Base-by-base conservation (phyloP, 1,140 invertebrate genomes). In the Drosophila carrolli region DNA sequence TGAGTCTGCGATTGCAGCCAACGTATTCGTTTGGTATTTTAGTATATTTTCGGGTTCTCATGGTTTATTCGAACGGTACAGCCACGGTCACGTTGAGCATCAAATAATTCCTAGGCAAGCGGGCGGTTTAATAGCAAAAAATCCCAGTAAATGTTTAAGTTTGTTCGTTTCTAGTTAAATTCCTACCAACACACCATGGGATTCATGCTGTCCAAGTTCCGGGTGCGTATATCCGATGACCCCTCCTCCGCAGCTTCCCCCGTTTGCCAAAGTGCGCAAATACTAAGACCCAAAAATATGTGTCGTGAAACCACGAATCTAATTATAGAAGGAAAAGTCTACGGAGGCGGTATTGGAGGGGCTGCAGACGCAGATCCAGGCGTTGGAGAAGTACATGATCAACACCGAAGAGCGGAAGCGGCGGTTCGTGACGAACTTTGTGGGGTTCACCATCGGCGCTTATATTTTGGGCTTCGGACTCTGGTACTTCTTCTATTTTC, bases 401-500 rank as follows among this genome's bases (percentile, higher is more conserved):
- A 95, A 94, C 84, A 98, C 97, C 23, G 95, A 97, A 92, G 94
- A 96, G 75, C 94, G 93, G 43, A 96, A 97, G 91, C 96, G 96
- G 86, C 95, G 95, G 59, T 95, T 97, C 65, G 95, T 97, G 57
- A 96, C 96, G 41, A 95, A 95, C 78, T 94, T 98, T 43, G 94
- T 98, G 72, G 93, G 97, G 55, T 95, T 96, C 80, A 97, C 96
- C 27, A 95, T 97, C 32, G 93, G 96, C n/a, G 78, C 97, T 6
- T 98, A 97, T 92, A 94, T 97, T 13, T 91, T 97, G 46, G 94
- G 95, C 71, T 95, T 95, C 35, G 88, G 96, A 7, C 74, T 96
- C 59, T 96, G 96, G 89, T 98, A 97, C 90, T 96, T 97, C 91
- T 95, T 95, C 76, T 96, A 95, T 79, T 95, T 96, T 73, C 95